Evolutionary conservation across 2,113 vertebrate genomes (phyloP), one percentile per base, ranked within the genome.

Genomic region (Erythrocercus mccallii): DNA sequence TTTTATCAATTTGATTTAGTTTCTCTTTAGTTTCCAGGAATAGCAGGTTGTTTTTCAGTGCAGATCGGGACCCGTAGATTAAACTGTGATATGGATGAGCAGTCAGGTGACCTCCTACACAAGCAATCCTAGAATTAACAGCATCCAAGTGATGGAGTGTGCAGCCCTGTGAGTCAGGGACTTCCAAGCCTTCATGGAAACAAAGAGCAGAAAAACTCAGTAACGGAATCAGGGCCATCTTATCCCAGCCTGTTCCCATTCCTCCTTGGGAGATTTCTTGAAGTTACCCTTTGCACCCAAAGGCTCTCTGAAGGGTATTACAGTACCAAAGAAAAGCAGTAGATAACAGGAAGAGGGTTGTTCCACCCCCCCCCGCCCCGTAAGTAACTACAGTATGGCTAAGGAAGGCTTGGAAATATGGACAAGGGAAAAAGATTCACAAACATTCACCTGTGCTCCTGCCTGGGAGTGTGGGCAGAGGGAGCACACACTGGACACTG

Each of bases 121-220:
- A 0, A 4, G 76, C 47, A 66, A 9, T 44, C n/a, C 61, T 45
- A 42, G 1, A 60, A 40, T 24, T 48, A 10, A 7, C 57, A 68
- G 44, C 3, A 1, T 37, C 60, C 54, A 65, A 70, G n/a, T 6
- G 14, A 51, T 7, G 37, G 28, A 56, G 10, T 2, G 11, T 37
- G 21, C 21, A 25, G 8, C 13, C 8, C 44, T 37, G 35, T 0
- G 0, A 33, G 33, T 7, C 47, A 44, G 44, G 25, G 30, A 42
- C 51, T 42, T 37, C 22, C 24, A 56, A 77, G 30, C 33, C 33
- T 47, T 7, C 18, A 21, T n/a, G 45, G 37, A 11, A 81, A 64
- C 12, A 50, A 71, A 35, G 25, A 53, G 9, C 23, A 72, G 68
- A 38, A 76, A 80, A 56, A 15, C 8, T 2, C 21, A 68, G 17